Conservation (phyloP, 2,797 vertebrate species). For the Lutjanus argentimaculatus region DNA sequence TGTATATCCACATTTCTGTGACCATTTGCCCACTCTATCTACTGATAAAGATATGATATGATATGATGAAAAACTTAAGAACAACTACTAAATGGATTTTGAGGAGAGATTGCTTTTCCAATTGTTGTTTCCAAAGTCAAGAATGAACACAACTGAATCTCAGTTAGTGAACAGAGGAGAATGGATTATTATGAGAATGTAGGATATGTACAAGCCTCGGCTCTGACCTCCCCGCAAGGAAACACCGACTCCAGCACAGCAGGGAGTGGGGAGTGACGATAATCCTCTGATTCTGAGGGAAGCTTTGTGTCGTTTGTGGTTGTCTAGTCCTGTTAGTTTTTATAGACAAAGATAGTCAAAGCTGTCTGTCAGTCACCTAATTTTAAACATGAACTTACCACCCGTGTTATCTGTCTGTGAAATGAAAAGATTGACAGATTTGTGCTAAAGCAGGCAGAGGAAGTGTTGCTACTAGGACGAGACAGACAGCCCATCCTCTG, state of each 20-base stretch:
- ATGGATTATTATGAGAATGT: background rate
- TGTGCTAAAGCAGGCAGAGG: constrained; percentile 37
- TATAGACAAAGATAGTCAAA: constrained; percentile 3
- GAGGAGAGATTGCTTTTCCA: background rate
- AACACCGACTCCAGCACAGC: constrained; percentile 15
- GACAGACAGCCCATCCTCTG: constrained; percentile 35
- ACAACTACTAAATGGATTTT: background rate
- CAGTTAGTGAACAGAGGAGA: background rate
- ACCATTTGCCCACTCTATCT: background rate
- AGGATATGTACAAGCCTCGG: background rate
- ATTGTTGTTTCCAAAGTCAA: background rate
- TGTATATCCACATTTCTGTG: background rate
- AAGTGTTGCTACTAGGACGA: constrained; percentile 17
- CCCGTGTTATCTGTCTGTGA: background rate
- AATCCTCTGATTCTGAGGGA: background rate
- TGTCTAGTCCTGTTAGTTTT: constrained; percentile 20
- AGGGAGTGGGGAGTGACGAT: background rate
- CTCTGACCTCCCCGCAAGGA: background rate
- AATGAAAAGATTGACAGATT: constrained; percentile 46
- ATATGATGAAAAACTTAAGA: background rate
- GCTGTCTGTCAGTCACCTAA: constrained; percentile 32
- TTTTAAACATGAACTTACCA: constrained; percentile 28
- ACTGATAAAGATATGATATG: background rate
- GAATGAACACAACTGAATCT: background rate
- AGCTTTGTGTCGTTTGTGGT: constrained; percentile 11